Evolutionary conservation across 2,888 invertebrate genomes (phyloP), one percentile per base, ranked within the genome.

Genomic region (Teleiodes luculella): DNA sequence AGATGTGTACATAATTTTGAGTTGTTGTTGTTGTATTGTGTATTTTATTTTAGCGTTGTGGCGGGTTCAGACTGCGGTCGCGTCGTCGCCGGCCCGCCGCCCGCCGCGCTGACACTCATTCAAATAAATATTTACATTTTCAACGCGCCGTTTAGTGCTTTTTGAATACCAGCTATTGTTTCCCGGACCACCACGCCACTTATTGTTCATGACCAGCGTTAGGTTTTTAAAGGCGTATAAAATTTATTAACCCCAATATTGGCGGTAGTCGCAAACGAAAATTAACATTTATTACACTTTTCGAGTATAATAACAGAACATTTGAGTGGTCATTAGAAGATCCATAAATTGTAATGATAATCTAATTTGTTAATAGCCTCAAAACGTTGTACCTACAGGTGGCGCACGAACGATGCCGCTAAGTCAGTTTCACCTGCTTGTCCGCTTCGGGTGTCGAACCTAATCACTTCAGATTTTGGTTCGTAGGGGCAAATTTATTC

Each of bases 401-500:
- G 56, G 56, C 39, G 43, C 24, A n/a, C n/a, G n/a, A n/a, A n/a
- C 5, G 11, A n/a, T 3, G 3, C 20, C 11, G 28, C 13, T 13
- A 13, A 20, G 36, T 48, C 33, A 35, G 8, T 45, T 63, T 60
- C 85, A 84, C 81, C 84, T 85, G 84, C 71, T 63, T 59, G n/a
- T 64, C 55, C 57, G 71, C 73, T 71, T 67, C 64, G 74, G 76
- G 76, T 80, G 76, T 80, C 74, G 71, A 72, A 74, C 71, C 82
- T 86, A 85, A 87, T 86, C 80, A 80, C 83, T 78, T 74, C 76
- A 83, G 80, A 83, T 83, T 84, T 83, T 64, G 70, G 72, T 72
- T 68, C 70, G 66, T 70, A 72, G 72, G 75, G 76, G 71, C 75
- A 82, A 86, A 86, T 84, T 83, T 86, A 86, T 87, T 87, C 86